A percentile compares a stretch with the other conserved stretches of the same genome.
Conservation (phyloP, 2,888 invertebrate species). For the Melanostoma mellinum region DNA sequence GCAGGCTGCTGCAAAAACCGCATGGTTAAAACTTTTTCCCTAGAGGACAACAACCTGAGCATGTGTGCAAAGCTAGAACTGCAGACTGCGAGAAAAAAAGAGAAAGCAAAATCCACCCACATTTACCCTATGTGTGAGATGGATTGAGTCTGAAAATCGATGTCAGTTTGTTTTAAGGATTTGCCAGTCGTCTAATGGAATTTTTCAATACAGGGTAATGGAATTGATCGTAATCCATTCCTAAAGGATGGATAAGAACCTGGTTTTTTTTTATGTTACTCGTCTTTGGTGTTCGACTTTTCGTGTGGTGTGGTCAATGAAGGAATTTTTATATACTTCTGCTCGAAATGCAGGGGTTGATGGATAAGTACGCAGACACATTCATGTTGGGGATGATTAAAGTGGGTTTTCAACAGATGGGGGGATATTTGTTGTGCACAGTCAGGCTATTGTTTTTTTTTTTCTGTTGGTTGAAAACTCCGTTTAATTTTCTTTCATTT, state of each 20-base stretch:
- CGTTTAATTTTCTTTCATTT: conserved; percentile 13
- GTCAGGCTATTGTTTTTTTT: conserved; percentile 1
- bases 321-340: conserved; percentile 51
- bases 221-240: conserved; percentile 51
- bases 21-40: conserved; percentile 36
- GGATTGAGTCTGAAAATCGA: conserved; percentile 49
- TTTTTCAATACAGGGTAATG: conserved; percentile 37
- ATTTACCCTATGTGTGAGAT: conserved; percentile 1
- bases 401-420: conserved; percentile 27
- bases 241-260: conserved; percentile 19
- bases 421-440: conserved; percentile 19
- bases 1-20: conserved; percentile 14
- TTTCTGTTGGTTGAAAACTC: conserved; percentile 25
- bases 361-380: not conserved
- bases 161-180: conserved; percentile 62
- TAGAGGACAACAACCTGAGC: conserved; percentile 58
- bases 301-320: conserved; percentile 46
- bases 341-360: conserved; percentile 16
- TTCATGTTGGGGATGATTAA: conserved; percentile 43
- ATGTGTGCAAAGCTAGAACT: conserved; percentile 31
- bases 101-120: not conserved
- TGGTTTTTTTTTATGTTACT: not conserved
- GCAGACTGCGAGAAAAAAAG: conserved; percentile 23
- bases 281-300: conserved; percentile 7
- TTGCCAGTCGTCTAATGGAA: conserved; percentile 42